These are phyloP conservation scores for Chrysolina oricalcia DNA, from an alignment of 2,888 invertebrate species.

Conservation along the genomic window DNA sequence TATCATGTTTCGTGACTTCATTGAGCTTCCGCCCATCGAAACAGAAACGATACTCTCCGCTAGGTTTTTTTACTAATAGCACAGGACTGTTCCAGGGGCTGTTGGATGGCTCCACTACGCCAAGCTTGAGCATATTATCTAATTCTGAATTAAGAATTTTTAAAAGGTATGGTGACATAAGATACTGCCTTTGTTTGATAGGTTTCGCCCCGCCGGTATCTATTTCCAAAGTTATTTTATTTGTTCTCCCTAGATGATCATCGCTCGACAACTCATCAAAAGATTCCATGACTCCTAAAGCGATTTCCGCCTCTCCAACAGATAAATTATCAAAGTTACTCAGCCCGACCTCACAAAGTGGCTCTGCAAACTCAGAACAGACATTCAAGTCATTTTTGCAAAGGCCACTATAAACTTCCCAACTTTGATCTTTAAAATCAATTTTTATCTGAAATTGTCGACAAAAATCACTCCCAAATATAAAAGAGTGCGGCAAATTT, in stretches of 20 bases:
- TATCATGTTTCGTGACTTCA: conserved; percentile 34
- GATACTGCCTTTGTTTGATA: conserved; percentile 25
- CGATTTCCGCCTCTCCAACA: not conserved
- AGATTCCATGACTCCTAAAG: too few species aligned
- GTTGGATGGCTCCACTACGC: conserved; percentile 28
- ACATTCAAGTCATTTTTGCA: not conserved
- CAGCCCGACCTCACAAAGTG: not conserved
- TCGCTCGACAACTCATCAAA: too few species aligned
- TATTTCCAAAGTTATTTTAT: conserved; percentile 24
- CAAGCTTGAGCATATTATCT: conserved; percentile 24
- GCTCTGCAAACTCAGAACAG: not conserved
- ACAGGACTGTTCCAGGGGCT: conserved; percentile 31
- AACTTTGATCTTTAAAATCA: conserved; percentile 23
- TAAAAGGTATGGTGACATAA: conserved; percentile 31
- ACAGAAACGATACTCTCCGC: too few species aligned
- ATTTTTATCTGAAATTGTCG: conserved; percentile 15
- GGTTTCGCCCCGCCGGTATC: conserved; percentile 30
- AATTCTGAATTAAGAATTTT: conserved; percentile 26
- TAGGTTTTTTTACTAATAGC: conserved; percentile 27
- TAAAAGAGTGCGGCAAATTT: not conserved
- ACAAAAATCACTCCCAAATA: conserved; percentile 39
- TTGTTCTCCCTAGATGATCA: conserved; percentile 9
- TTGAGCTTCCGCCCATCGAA: conserved; percentile 35
- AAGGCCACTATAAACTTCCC: conserved; percentile 20
- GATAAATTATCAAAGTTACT: not conserved